Evolutionary conservation across 2,888 invertebrate species (phyloP), one percentile per base, ranked within the genome.

Genomic region (Hirtodrosophila duncani): DNA sequence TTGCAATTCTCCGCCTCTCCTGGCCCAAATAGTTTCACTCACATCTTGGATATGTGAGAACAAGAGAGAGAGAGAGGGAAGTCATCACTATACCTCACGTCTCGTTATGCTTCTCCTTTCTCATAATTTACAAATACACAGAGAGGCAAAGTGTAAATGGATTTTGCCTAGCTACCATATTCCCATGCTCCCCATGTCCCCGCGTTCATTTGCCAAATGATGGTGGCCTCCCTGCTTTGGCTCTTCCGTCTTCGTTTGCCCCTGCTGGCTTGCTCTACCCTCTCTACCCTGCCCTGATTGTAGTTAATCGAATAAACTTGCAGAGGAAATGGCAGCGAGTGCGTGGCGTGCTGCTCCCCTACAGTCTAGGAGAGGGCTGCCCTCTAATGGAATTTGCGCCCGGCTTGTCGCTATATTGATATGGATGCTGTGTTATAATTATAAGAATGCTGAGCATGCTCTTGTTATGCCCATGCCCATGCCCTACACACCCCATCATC

Each of bases 261-360:
- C 38, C 30, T 36, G 38, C 57, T 44, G 38, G 46, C 24, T 20
- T 17, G 27, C 42, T 41, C 30, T 23, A 24, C 21, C 16, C 31
- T 34, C 21, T 18, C 31, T 34, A 31, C 44, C 39, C 43, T 14
- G 48, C 55, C 38, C 65, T 68, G 72, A 65, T 66, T 66, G 69
- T 69, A 49, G 81, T 74, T 81, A 75, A 75, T 75, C 75, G 75
- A 75, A 75, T 75, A 78, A 81, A 69, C 67, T 81, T 67, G 60
- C 74, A 51, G 51, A 71, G 71, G 78, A 71, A 71, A 74, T 69
- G 74, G 61, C 58, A 57, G 52, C 65, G 68, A 77, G 72, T 77
- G 77, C 65, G 71, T 75, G 77, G 63, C 68, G 75, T 52, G 62
- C 52, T 51, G 36, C 36, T 9, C 42, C 38, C 67, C 50, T 33